These are phyloP conservation scores for Hippasteria phrygiana DNA, from an alignment of 53 echinoderm and acorn worm genomes.

Conservation along the genomic window DNA sequence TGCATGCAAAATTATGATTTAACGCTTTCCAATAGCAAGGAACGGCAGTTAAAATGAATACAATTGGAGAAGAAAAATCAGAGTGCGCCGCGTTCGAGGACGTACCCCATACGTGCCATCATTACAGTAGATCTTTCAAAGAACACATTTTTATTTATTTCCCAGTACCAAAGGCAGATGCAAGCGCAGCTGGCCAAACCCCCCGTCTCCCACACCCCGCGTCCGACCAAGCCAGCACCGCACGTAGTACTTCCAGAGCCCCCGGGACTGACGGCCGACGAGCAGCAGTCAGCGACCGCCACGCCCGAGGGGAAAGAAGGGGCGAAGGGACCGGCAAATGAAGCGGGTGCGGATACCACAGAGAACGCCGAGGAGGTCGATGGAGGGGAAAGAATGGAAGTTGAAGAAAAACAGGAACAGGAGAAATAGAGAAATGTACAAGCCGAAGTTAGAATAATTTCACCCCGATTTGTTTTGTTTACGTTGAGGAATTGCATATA, in stretches of 20 bases:
- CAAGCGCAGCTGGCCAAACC: slow-evolving; percentile 73
- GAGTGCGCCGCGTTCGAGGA: too few species aligned
- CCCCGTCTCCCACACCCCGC: slow-evolving; percentile 61
- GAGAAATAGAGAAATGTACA: not conserved
- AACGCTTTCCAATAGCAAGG: too few species aligned
- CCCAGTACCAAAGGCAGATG: slow-evolving; percentile 65
- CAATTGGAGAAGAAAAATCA: too few species aligned
- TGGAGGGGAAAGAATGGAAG: slow-evolving; percentile 33
- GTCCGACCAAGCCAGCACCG: slow-evolving; percentile 1
- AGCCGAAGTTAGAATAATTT: too few species aligned
- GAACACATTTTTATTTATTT: not conserved
- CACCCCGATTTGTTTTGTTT: too few species aligned
- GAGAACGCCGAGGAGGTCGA: slow-evolving; percentile 40
- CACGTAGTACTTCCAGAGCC: slow-evolving; percentile 71
- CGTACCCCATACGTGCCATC: too few species aligned
- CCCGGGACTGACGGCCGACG: slow-evolving; percentile 78
- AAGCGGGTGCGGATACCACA: not conserved
- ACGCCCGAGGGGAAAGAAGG: not conserved
- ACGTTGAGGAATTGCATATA: too few species aligned
- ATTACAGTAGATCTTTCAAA: not conserved
- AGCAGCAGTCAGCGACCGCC: slow-evolving; percentile 58
- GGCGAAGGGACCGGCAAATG: not conserved
- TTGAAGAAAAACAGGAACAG: not conserved
- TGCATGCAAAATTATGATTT: too few species aligned
- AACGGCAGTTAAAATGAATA: too few species aligned